phyloP scores from a whole-genome alignment of 2,113 vertebrate genomes.

The Oreocharis arfaki region DNA sequence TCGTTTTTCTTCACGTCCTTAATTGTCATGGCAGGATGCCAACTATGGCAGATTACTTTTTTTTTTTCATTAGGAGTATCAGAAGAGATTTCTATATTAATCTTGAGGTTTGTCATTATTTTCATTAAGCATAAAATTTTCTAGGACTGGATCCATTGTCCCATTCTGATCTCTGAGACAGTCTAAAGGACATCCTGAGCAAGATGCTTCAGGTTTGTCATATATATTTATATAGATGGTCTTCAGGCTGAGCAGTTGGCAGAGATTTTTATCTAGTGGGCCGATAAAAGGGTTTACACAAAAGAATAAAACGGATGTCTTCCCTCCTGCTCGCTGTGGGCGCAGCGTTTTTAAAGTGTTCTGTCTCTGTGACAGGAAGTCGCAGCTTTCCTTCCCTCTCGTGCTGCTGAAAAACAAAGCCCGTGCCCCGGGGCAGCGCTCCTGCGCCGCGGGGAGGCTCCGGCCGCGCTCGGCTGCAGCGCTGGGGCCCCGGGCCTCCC shows the following conservation, averaged over 20 bases:
- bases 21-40: not conserved
- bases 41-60: not conserved
- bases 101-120: not conserved
- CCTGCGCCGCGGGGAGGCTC: too few species aligned
- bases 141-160: not conserved
- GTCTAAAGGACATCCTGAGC: not conserved
- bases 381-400: not conserved
- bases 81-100: not conserved
- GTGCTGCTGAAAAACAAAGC: not conserved
- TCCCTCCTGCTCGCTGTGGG: not conserved
- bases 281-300: not conserved
- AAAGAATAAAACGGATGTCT: not conserved
- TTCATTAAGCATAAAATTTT: not conserved
- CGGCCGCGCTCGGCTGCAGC: not conserved
- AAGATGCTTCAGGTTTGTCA: not conserved
- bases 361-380: not conserved
- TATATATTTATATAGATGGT: too few species aligned
- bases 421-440: not conserved
- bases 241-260: accelerated
- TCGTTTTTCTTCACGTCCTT: not conserved
- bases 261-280: not conserved
- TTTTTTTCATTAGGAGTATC: not conserved
- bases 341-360: not conserved
- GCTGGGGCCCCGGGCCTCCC: too few species aligned
- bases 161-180: too few species aligned